phyloP scores from a whole-genome alignment of 2,888 invertebrate species.

The Ephialtes manifestator region DNA sequence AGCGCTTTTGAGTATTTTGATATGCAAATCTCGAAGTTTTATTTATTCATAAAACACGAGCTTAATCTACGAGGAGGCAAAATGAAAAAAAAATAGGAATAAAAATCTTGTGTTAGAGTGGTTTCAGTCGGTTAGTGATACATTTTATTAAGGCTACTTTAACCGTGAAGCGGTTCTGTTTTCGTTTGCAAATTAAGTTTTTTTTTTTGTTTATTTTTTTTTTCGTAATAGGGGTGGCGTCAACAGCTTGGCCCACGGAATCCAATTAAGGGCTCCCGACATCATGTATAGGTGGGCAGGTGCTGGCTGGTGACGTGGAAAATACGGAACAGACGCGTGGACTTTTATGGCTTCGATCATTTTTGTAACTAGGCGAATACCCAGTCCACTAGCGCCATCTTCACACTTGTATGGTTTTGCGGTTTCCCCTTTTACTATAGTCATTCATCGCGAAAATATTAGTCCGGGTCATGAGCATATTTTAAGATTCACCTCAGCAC shows the following conservation, averaged over 20 bases:
- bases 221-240: slow-evolving; percentile 18
- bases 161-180: background rate
- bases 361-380: slow-evolving; percentile 67
- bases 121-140: background rate
- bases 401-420: slow-evolving; percentile 57
- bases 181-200: background rate
- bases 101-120: too few species aligned
- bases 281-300: slow-evolving; percentile 57
- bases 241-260: slow-evolving; percentile 68
- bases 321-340: slow-evolving; percentile 35
- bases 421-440: slow-evolving; percentile 7
- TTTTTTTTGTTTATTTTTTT: slow-evolving; percentile 14
- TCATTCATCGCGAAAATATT: background rate
- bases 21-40: too few species aligned
- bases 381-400: slow-evolving; percentile 46
- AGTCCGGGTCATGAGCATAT: slow-evolving; percentile 9
- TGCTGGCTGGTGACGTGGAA: slow-evolving; percentile 39
- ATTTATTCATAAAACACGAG: too few species aligned
- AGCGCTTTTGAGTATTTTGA: too few species aligned
- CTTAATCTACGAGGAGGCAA: too few species aligned
- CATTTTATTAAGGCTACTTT: background rate
- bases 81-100: too few species aligned
- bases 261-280: slow-evolving; percentile 65
- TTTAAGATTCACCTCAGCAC: background rate
- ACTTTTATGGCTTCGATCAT: slow-evolving; percentile 66